Conservation (phyloP, 2,113 vertebrate genomes). For the Sturnira hondurensis region DNA sequence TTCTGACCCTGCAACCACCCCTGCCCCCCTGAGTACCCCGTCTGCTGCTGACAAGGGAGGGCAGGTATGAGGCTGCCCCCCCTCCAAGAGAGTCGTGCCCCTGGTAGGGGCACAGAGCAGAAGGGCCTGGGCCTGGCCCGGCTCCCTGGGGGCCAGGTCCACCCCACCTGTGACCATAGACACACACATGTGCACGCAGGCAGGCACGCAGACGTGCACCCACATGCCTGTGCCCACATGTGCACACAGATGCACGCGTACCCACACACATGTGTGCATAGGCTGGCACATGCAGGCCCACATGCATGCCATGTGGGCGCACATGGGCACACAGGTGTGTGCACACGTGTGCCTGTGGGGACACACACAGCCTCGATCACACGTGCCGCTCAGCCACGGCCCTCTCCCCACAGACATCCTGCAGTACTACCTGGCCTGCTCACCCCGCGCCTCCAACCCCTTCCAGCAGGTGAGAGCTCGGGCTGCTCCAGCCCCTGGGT, state of each 20-base stretch:
- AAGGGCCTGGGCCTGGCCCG: neutral
- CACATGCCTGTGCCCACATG: neutral
- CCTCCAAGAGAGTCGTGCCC: fast-evolving
- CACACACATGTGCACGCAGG: neutral
- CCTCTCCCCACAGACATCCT: slow-evolving; percentile 85
- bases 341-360: neutral
- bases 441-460: slow-evolving; percentile 88
- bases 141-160: neutral
- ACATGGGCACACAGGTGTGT: neutral
- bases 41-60: neutral
- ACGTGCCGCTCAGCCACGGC: fast-evolving
- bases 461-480: slow-evolving; percentile 92
- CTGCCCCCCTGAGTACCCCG: neutral
- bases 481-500: neutral
- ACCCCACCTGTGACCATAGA: no score
- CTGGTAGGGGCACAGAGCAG: no score
- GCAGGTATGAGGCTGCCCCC: neutral
- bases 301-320: no score
- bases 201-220: fast-evolving
- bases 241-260: no score
- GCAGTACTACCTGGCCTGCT: slow-evolving; percentile 92
- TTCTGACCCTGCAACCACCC: neutral
- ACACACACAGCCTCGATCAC: neutral
- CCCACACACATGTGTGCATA: fast-evolving
- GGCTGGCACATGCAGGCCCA: no score